Conservation (phyloP, 2,113 vertebrate species). For the Amazona guildingii region DNA sequence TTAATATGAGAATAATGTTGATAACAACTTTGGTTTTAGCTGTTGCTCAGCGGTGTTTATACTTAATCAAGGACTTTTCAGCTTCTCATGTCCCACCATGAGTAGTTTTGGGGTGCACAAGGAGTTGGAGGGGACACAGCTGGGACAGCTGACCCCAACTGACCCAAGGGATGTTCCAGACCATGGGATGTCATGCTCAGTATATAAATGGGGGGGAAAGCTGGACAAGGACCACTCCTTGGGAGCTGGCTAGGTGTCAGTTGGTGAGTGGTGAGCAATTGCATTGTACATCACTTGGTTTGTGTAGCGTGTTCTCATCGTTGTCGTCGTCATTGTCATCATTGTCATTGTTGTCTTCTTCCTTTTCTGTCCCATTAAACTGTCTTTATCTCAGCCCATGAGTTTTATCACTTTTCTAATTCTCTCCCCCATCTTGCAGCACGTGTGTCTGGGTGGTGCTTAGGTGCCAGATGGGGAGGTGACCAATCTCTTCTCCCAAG, state of each 20-base stretch:
- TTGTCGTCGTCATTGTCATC: background rate
- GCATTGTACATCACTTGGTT: background rate
- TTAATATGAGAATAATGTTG: background rate
- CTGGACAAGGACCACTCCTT: background rate
- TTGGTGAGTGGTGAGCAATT: background rate
- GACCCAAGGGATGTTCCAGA: background rate
- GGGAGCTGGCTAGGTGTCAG: background rate
- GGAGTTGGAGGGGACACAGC: background rate
- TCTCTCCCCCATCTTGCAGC: background rate
- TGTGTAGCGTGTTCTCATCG: background rate
- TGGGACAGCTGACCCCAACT: background rate
- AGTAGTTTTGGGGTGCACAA: background rate
- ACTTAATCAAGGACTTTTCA: background rate
- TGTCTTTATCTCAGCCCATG: background rate
- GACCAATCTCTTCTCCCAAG: background rate
- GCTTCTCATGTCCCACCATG: background rate
- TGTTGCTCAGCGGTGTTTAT: background rate
- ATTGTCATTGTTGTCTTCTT: background rate
- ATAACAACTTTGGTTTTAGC: background rate
- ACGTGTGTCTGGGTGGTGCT: background rate
- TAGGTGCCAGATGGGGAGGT: background rate
- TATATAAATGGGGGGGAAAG: background rate
- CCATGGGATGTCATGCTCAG: background rate
- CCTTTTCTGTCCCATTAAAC: background rate
- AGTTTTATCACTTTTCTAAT: background rate